These are phyloP conservation scores for Therioaphis trifolii DNA, from an alignment of 2,888 invertebrate genomes.

Conservation along the genomic window DNA sequence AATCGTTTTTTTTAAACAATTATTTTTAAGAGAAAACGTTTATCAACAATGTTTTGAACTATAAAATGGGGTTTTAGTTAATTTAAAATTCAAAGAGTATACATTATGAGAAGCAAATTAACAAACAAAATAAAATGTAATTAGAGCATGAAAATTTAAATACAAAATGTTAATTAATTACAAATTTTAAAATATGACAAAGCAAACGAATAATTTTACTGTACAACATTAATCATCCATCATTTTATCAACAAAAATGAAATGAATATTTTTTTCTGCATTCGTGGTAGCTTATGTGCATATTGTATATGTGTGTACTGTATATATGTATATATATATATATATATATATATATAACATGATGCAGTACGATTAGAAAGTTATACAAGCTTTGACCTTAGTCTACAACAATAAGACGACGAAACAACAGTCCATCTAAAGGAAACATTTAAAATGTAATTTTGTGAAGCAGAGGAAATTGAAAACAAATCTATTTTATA, in stretches of 20 bases:
- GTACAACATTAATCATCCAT: background rate
- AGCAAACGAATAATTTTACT: too few relatives aligned
- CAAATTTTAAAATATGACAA: background rate
- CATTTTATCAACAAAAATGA: background rate
- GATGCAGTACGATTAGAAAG: constrained; percentile 34
- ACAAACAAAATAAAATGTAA: background rate
- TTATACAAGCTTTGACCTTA: constrained; percentile 19
- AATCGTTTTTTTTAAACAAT: too few relatives aligned
- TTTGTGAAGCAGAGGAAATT: background rate
- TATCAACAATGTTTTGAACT: too few relatives aligned
- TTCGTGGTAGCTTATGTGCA: background rate
- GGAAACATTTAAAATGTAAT: constrained; percentile 23
- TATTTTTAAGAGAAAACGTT: too few relatives aligned
- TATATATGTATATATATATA: too few relatives aligned
- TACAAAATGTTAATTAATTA: background rate
- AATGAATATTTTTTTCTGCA: background rate
- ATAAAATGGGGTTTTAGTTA: too few relatives aligned
- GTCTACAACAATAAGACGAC: constrained; percentile 31
- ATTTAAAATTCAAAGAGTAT: too few relatives aligned
- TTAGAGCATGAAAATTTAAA: background rate
- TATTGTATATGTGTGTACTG: too few relatives aligned
- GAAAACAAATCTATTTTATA: constrained; percentile 2
- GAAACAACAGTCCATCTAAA: constrained; percentile 4
- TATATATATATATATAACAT: background rate
- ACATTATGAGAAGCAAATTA: too few relatives aligned